These are phyloP conservation scores for Phaethornis superciliosus DNA, from an alignment of 2,113 vertebrate species.

Conservation along the genomic window DNA sequence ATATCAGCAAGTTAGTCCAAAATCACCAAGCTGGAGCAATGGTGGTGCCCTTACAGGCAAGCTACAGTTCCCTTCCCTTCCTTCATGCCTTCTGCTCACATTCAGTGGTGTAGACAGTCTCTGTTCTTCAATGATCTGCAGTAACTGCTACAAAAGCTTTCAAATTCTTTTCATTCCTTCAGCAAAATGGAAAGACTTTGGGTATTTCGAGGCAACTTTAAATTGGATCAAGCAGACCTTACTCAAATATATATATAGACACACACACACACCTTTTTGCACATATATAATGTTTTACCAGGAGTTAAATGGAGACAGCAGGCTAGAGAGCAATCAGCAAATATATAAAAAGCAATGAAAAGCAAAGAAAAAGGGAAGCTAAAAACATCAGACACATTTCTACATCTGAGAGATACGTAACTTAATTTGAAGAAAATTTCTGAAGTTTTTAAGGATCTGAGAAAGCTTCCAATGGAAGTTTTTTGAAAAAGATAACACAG, in stretches of 20 bases:
- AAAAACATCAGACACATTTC: not conserved
- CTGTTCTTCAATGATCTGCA: constrained; percentile 15
- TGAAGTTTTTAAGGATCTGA: not conserved
- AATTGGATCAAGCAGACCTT: not conserved
- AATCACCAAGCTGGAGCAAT: constrained; percentile 13
- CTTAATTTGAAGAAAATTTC: not conserved
- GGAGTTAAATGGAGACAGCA: not conserved
- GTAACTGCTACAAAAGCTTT: not conserved
- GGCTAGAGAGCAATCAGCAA: not conserved
- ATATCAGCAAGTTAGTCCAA: constrained; percentile 28
- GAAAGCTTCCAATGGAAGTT: not conserved
- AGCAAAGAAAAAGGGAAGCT: not conserved
- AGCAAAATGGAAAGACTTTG: not conserved
- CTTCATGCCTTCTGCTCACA: not conserved
- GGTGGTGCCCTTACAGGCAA: not conserved
- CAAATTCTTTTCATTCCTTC: not conserved
- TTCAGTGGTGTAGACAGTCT: not conserved
- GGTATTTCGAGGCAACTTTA: not conserved
- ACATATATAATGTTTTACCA: not conserved
- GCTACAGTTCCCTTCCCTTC: not conserved
- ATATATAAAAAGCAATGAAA: not conserved
- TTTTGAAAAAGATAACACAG: not conserved
- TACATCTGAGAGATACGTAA: not conserved
- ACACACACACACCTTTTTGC: not conserved
- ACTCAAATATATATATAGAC: not conserved